These are phyloP conservation scores for Popillia japonica DNA, from an alignment of 1,140 invertebrate species.

Conservation along the genomic window DNA sequence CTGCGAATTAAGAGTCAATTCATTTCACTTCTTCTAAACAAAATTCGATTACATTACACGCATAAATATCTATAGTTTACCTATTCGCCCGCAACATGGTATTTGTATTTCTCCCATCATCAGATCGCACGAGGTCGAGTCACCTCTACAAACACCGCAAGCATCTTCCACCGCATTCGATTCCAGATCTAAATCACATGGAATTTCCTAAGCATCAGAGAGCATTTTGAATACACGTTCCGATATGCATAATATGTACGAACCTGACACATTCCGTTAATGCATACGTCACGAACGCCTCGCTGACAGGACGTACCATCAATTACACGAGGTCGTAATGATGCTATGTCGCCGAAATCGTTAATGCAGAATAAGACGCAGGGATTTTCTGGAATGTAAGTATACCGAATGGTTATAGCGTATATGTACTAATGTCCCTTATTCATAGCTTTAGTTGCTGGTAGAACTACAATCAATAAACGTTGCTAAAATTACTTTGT, in stretches of 20 bases:
- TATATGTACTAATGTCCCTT: too few relatives aligned
- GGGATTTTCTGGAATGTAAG: slow-evolving; percentile 58
- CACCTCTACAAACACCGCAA: slow-evolving; percentile 70
- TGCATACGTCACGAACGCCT: slow-evolving; percentile 63
- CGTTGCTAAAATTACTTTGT: background rate
- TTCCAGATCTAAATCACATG: slow-evolving; percentile 69
- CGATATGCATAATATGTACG: slow-evolving; percentile 2
- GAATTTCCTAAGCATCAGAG: slow-evolving; percentile 59
- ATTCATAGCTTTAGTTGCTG: too few relatives aligned
- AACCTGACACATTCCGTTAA: slow-evolving; percentile 60
- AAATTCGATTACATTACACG: too few relatives aligned
- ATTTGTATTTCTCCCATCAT: slow-evolving; percentile 40
- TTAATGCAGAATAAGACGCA: slow-evolving; percentile 64
- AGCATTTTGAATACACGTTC: slow-evolving; percentile 9
- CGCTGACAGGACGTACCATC: slow-evolving; percentile 65
- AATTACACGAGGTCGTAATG: slow-evolving; percentile 54
- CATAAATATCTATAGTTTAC: too few relatives aligned
- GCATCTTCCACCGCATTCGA: slow-evolving; percentile 68
- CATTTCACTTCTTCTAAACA: too few relatives aligned
- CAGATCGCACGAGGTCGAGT: slow-evolving; percentile 65
- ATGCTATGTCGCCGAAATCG: slow-evolving; percentile 60
- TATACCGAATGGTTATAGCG: background rate
- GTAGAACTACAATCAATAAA: too few relatives aligned
- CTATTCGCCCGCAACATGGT: slow-evolving; percentile 20
- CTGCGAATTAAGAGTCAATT: slow-evolving; percentile 49